phyloP scores from a whole-genome alignment of 2,797 vertebrate species.

The Coluber constrictor region DNA sequence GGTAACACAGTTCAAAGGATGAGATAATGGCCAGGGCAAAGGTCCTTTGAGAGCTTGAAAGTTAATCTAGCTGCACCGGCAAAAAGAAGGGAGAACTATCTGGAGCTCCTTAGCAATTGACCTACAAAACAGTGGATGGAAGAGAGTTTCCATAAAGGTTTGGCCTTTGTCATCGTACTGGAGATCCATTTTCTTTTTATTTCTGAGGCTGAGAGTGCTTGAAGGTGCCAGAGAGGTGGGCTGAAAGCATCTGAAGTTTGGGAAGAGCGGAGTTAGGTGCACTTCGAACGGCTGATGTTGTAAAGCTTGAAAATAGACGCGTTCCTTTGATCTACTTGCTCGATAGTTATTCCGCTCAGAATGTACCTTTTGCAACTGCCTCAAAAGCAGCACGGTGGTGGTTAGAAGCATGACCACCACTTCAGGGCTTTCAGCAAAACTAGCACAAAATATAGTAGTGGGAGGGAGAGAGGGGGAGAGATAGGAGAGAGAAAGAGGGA shows the following conservation, averaged over 20 bases:
- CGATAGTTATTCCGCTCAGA: not conserved
- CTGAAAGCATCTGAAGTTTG: not conserved
- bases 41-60: slow-evolving; percentile 48
- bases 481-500: too few relatives aligned
- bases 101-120: not conserved
- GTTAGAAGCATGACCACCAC: not conserved
- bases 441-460: not conserved
- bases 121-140: slow-evolving; percentile 57
- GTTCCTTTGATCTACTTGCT: not conserved
- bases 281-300: not conserved
- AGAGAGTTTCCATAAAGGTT: slow-evolving; percentile 51
- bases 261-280: not conserved
- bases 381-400: not conserved
- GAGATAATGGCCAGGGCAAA: slow-evolving; percentile 13
- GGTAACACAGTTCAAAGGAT: slow-evolving; percentile 33
- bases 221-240: not conserved
- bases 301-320: not conserved
- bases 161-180: slow-evolving; percentile 38
- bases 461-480: too few relatives aligned
- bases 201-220: not conserved
- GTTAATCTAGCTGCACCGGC: slow-evolving; percentile 48
- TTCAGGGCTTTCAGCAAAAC: not conserved
- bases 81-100: not conserved
- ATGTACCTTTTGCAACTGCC: not conserved
- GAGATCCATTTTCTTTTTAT: not conserved